A percentile compares a stretch with the other conserved stretches of the same genome.
Conservation (phyloP, 1,140 invertebrate genomes). For the Caenorhabditis elegans region DNA sequence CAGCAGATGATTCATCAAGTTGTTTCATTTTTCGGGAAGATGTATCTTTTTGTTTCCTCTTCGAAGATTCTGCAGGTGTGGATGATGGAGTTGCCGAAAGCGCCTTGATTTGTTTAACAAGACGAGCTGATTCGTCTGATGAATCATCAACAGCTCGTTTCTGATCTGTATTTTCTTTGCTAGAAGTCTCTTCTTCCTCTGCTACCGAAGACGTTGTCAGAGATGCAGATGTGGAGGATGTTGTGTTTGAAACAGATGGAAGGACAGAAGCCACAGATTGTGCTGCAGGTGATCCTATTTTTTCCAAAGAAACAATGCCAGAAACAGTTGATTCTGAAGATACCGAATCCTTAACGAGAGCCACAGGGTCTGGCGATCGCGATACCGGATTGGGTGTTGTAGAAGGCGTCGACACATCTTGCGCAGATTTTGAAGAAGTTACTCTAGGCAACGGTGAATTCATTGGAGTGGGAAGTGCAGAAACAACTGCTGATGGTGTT, state of each 20-base stretch:
- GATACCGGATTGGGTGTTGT: too few species aligned
- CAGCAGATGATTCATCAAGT: background rate
- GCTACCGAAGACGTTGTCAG: too few species aligned
- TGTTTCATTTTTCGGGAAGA: background rate
- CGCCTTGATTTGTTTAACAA: background rate
- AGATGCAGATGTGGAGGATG: too few species aligned
- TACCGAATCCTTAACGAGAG: too few species aligned
- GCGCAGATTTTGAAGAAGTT: background rate
- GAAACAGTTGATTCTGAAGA: too few species aligned
- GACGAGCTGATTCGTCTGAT: background rate
- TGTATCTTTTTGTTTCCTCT: background rate
- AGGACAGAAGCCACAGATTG: too few species aligned
- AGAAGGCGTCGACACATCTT: background rate
- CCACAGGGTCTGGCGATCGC: too few species aligned
- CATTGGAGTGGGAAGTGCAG: background rate
- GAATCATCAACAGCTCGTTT: background rate
- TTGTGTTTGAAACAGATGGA: too few species aligned
- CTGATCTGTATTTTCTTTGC: too few species aligned
- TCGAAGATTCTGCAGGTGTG: background rate
- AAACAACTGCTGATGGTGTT: background rate
- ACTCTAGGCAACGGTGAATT: background rate
- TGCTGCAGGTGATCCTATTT: too few species aligned
- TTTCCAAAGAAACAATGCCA: too few species aligned
- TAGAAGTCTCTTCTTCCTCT: too few species aligned
- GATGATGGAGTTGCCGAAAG: background rate